phyloP scores from a whole-genome alignment of 2,797 vertebrate species.

The Hoplostethus mediterraneus region DNA sequence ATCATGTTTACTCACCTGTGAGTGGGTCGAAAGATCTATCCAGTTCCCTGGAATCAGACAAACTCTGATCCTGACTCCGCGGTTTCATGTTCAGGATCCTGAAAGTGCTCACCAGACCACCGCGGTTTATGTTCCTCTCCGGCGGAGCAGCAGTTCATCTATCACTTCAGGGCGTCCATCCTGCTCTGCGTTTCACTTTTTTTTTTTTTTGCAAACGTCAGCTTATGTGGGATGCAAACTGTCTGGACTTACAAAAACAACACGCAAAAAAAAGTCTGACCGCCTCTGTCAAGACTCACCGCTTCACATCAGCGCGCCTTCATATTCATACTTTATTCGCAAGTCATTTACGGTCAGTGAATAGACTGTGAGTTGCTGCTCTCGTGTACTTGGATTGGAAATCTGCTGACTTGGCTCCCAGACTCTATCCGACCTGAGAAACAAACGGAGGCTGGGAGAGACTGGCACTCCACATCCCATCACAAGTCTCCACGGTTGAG shows the following conservation, averaged over 20 bases:
- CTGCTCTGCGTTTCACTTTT: conserved; percentile 4
- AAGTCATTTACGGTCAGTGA: no score
- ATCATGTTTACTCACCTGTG: conserved; percentile 66
- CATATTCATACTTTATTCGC: not conserved
- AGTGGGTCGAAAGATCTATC: conserved; percentile 81
- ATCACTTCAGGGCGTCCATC: conserved; percentile 19
- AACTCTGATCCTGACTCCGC: conserved; percentile 80
- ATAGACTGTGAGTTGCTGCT: not conserved
- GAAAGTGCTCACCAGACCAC: conserved; percentile 20
- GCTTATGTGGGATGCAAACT: not conserved
- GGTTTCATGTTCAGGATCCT: conserved; percentile 74
- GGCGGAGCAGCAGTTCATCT: conserved; percentile 25
- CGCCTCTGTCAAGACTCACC: conserved; percentile 1
- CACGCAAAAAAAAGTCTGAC: not conserved
- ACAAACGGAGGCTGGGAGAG: no score
- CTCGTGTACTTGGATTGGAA: not conserved
- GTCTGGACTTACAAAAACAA: not conserved
- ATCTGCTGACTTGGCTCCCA: no score
- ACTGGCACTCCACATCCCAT: not conserved
- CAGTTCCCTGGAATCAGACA: conserved; percentile 80
- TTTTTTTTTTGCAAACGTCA: conserved; percentile 18
- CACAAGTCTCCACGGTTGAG: no score
- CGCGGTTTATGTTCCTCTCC: conserved; percentile 11
- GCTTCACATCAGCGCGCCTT: conserved; percentile 16
- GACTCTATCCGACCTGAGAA: no score